A percentile compares a stretch with the other conserved stretches of the same genome.
phyloP scores from a whole-genome alignment of 2,888 invertebrate species.

The Epiblema foenella region DNA sequence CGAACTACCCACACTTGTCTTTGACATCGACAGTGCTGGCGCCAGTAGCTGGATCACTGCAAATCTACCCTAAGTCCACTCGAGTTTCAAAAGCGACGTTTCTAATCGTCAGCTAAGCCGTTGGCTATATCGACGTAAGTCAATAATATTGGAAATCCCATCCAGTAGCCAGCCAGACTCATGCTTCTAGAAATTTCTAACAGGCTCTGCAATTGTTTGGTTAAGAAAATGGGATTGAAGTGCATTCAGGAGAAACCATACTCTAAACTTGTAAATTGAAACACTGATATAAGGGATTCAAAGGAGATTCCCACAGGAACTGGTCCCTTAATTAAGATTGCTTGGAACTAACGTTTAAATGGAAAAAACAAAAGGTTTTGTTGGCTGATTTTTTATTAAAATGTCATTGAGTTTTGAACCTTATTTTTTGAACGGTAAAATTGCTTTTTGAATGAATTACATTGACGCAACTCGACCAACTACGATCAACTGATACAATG shows the following conservation, averaged over 20 bases:
- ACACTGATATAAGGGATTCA: too few species aligned
- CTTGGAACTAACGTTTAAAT: neutral
- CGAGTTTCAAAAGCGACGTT: slow-evolving; percentile 35
- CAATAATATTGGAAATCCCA: slow-evolving; percentile 40
- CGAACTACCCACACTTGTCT: neutral
- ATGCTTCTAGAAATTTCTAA: slow-evolving; percentile 27
- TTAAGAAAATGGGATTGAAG: slow-evolving; percentile 39
- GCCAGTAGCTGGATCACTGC: slow-evolving; percentile 11
- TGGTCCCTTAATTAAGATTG: neutral
- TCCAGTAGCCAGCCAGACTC: neutral
- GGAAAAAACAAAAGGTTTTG: too few species aligned
- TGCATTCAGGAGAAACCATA: neutral
- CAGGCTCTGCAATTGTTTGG: slow-evolving; percentile 24
- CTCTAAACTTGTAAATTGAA: neutral
- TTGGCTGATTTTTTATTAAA: too few species aligned
- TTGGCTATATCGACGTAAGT: slow-evolving; percentile 22
- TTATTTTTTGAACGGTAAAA: too few species aligned
- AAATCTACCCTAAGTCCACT: slow-evolving; percentile 23
- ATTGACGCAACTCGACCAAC: too few species aligned
- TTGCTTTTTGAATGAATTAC: too few species aligned
- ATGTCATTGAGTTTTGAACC: too few species aligned
- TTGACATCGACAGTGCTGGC: neutral
- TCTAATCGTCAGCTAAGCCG: slow-evolving; percentile 34
- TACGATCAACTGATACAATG: too few species aligned
- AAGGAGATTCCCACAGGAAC: too few species aligned